Evolutionary conservation across 2,797 vertebrate genomes (phyloP).

Genomic region (Gobio occitaniae): DNA sequence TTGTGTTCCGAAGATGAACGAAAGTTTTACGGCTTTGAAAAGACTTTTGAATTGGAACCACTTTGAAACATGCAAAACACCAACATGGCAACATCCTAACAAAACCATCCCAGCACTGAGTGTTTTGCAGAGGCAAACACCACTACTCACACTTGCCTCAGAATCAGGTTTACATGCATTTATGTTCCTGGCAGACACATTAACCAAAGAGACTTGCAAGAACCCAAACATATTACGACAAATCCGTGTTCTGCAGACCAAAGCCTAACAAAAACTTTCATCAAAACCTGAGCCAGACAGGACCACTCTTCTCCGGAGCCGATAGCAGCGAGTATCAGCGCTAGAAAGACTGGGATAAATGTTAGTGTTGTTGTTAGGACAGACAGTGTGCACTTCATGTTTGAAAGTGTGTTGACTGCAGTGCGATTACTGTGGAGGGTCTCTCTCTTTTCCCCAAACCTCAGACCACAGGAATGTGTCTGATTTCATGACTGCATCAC

Average conservation of each 20-base stretch:
- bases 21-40: too few species aligned
- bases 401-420: slow-evolving; percentile 7
- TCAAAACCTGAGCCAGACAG: background rate
- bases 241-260: background rate
- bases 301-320: background rate
- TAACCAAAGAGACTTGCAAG: background rate
- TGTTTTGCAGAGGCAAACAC: background rate
- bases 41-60: background rate
- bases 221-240: background rate
- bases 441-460: slow-evolving; percentile 30
- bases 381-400: background rate
- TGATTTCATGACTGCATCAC: slow-evolving; percentile 45
- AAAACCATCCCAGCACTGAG: background rate
- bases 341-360: slow-evolving; percentile 14
- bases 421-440: slow-evolving; percentile 20
- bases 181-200: background rate
- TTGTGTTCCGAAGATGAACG: too few species aligned
- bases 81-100: background rate
- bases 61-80: background rate
- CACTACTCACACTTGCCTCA: background rate
- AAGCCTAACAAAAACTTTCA: background rate
- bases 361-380: slow-evolving; percentile 4
- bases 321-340: background rate
- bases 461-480: slow-evolving; percentile 46
- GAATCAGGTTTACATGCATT: background rate